Evolutionary conservation across 1,140 invertebrate genomes (phyloP), one percentile per base, ranked within the genome.

Genomic region (Ips typographus): DNA sequence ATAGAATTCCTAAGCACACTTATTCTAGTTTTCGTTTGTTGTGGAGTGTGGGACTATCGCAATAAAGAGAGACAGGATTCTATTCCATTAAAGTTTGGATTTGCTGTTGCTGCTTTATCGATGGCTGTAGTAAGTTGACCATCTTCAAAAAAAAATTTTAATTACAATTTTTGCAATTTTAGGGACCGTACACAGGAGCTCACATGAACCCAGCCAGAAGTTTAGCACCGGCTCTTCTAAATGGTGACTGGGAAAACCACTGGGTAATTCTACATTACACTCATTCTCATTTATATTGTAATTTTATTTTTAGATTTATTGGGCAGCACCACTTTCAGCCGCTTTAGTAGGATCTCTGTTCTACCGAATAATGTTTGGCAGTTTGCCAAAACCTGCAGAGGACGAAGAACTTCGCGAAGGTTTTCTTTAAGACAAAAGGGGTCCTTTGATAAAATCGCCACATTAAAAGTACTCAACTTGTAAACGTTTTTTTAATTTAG

Each of bases 121-220:
- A 79, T 89, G 49, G 83, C 85, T 8, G 85, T 85, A 36, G 82
- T 81, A 77, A 80, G 76, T 74, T 42, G 7, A 3, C 1, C 3
- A 49, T 49, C 44, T 8, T 49, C 44, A 3, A 2, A 2, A 6
- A 22, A 22, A 22, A 22, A n/a, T n/a, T 49, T 49, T 49, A 49
- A 22, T 49, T 2, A 49, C 1, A 3, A 49, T 49, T 49, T 49
- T 49, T 6, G 22, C 7, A 49, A 49, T 2, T 70, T 74, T 68
- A 90, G 88, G 86, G 85, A n/a, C 86, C 87, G n/a, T 89, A 85
- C 72, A 92, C 91, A 2, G 90, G 91, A 0, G 89, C 88, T 56
- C 89, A 90, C 73, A 88, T 94, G 88, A 94, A 94, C 75, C 91
- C 93, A 0, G 92, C 90, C 0, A 85, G 92, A 72, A 88, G 88